Percentiles rank a stretch among this genome's conserved stretches.
phyloP scores from a whole-genome alignment of 2,113 vertebrate genomes.

The Scartelaos histophorus region DNA sequence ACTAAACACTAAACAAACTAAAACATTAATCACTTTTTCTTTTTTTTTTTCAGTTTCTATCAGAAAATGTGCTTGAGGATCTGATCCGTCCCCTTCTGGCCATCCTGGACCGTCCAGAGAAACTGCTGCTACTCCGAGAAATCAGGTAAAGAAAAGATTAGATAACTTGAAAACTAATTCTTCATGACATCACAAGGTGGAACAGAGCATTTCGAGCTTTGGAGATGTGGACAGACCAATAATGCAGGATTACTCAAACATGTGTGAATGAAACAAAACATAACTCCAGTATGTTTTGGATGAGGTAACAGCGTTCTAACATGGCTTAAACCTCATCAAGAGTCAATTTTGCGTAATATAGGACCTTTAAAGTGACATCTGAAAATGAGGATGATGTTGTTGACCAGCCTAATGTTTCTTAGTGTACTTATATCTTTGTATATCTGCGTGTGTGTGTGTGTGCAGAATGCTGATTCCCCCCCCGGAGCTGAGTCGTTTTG shows the following conservation, averaged over 20 bases:
- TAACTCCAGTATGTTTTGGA: too few species aligned
- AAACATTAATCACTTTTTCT: too few species aligned
- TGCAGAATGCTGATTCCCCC: constrained; percentile 85
- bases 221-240: too few species aligned
- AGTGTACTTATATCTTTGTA: background rate
- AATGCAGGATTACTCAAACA: too few species aligned
- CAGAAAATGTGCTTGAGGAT: constrained; percentile 85
- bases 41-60: constrained; percentile 79
- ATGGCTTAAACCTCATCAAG: too few species aligned
- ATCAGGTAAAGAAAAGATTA: constrained; percentile 80
- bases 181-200: too few species aligned
- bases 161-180: too few species aligned
- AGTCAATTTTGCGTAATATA: too few species aligned
- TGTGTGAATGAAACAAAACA: too few species aligned
- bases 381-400: background rate
- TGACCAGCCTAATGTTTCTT: background rate
- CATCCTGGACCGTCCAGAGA: constrained; percentile 91
- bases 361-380: background rate
- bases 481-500: constrained; percentile 85
- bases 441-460: constrained; percentile 1
- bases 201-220: too few species aligned
- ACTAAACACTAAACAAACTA: too few species aligned
- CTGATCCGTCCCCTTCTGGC: constrained; percentile 90
- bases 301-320: too few species aligned
- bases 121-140: constrained; percentile 89